These are phyloP conservation scores for Lepidonotus clava DNA, from an alignment of 2,888 invertebrate species.

Conservation along the genomic window DNA sequence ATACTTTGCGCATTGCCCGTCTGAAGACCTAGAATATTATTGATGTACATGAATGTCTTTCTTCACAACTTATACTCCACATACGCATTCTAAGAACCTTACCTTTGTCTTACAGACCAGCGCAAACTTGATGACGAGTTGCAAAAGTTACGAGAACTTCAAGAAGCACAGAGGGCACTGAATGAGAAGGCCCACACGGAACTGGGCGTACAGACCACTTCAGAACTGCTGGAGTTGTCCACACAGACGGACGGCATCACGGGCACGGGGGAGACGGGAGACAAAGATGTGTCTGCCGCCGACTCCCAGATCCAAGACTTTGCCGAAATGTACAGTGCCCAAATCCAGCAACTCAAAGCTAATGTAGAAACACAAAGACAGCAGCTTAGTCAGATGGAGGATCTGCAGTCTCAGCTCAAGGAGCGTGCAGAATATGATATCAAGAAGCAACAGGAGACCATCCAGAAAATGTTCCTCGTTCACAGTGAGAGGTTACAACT, in stretches of 20 bases:
- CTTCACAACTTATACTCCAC: neutral
- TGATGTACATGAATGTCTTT: neutral
- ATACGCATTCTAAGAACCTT: too few relatives aligned
- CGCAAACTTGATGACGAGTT: conserved; percentile 33
- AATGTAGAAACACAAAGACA: conserved; percentile 32
- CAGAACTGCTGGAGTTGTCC: neutral
- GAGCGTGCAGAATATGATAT: neutral
- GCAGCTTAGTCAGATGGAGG: conserved; percentile 38
- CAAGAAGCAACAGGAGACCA: neutral
- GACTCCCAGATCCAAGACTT: conserved; percentile 11
- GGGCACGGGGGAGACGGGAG: neutral
- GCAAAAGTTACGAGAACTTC: neutral
- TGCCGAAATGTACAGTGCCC: conserved; percentile 53
- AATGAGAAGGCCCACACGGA: neutral
- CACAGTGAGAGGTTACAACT: conserved; percentile 53
- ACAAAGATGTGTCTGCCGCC: neutral
- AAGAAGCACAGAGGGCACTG: neutral
- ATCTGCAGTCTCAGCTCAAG: neutral
- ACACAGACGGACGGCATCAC: neutral
- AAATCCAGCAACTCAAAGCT: conserved; percentile 19
- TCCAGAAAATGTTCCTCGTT: conserved; percentile 58
- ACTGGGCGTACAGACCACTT: conserved; percentile 13
- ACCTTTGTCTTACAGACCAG: conserved; percentile 17
- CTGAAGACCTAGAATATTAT: neutral
- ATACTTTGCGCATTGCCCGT: too few relatives aligned